Evolutionary conservation across 2,888 invertebrate genomes (phyloP), one percentile per base, ranked within the genome.

Genomic region (Hypomecis punctinalis): DNA sequence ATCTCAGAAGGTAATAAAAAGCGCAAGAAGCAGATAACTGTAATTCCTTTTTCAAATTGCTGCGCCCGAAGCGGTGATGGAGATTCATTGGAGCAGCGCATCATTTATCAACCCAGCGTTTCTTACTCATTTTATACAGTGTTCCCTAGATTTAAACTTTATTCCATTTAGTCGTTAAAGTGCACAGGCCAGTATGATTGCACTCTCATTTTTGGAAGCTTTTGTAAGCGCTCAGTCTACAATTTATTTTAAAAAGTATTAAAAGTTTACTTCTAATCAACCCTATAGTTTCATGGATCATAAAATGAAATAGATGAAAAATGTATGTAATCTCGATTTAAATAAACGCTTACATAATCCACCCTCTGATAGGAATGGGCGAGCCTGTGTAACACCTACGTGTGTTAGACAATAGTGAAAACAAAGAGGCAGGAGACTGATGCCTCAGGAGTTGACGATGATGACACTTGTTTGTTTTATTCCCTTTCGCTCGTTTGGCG

Each of bases 401-500:
- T 65, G 70, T 74, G 68, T 53, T 55, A 69, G 69, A 65, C 72
- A 76, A 73, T 76, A 83, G 80, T 82, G 81, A 76, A 81, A 84
- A 78, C 72, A 68, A 66, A 66, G 68, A 49, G 58, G 60, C 69
- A 62, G 63, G 70, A 74, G 73, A 76, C 75, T 75, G 79, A 77
- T 77, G 78, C 75, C 76, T 70, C 78, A 76, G 71, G 78, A 83
- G 80, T 83, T 85, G 84, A 80, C 83, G 85, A 80, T 90, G 90
- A 91, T 89, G 88, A 89, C 86, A 89, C 83, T 91, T 91, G 89
- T 91, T 90, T 90, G 88, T 89, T 90, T 89, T 88, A 90, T 89
- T 88, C 82, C 81, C 76, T 77, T 76, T 72, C 72, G 79, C 84
- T 84, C 88, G 85, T 89, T 90, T 85, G 79, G 76, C 76, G 75